Percentiles rank a stretch among this genome's conserved stretches.
Evolutionary conservation across 92 coral and sea anemone species (phyloP).

Genomic region (Epizoanthus scotinus): DNA sequence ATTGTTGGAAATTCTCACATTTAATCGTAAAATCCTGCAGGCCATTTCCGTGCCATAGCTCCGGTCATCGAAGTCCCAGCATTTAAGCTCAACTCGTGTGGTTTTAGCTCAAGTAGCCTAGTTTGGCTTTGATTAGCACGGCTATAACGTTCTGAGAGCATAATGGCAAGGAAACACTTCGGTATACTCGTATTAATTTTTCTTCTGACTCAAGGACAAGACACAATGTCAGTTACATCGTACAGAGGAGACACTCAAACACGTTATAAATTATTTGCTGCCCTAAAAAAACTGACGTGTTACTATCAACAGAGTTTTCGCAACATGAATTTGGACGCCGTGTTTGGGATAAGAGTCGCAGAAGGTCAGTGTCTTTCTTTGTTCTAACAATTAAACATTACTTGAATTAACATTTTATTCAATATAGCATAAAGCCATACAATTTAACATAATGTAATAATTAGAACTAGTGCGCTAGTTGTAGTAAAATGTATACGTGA

Average conservation of each 20-base stretch:
- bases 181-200: background rate
- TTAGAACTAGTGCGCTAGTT: background rate
- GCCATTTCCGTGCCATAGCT: background rate
- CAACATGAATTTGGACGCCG: constrained; percentile 69
- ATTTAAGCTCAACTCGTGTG: background rate
- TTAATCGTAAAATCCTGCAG: constrained; percentile 1
- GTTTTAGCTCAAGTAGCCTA: background rate
- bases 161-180: constrained; percentile 23
- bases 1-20: background rate
- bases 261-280: constrained; percentile 1
- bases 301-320: constrained; percentile 56
- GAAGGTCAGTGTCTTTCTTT: constrained; percentile 61
- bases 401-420: background rate
- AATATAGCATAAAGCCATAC: background rate
- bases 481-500: too few species aligned
- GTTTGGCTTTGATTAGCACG: background rate
- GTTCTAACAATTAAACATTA: background rate
- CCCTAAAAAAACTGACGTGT: constrained; percentile 50
- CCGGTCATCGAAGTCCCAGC: background rate
- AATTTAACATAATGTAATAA: background rate
- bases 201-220: background rate
- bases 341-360: constrained; percentile 74
- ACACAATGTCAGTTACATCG: background rate
- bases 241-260: background rate
- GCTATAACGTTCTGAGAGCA: background rate